A percentile compares a stretch with the other conserved stretches of the same genome.
phyloP scores from a whole-genome alignment of 2,888 invertebrate species.

The Agriotes lineatus region DNA sequence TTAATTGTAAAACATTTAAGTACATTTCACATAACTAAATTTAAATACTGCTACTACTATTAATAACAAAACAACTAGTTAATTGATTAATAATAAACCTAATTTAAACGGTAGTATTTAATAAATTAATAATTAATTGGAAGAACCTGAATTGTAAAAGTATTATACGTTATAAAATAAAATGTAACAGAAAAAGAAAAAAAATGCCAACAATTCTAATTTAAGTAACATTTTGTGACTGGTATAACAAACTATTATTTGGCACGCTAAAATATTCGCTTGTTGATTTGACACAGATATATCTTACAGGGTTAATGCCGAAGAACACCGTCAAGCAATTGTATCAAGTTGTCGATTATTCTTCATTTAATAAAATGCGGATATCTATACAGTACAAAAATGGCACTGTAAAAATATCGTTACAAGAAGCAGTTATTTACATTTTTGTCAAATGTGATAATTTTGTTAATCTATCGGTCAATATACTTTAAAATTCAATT shows the following conservation, averaged over 20 bases:
- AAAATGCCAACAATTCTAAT: background rate
- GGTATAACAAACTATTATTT: slow-evolving; percentile 35
- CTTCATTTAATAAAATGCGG: slow-evolving; percentile 22
- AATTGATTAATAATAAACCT: background rate
- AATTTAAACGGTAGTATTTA: slow-evolving; percentile 1
- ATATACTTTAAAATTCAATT: slow-evolving; percentile 32
- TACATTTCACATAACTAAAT: slow-evolving; percentile 28
- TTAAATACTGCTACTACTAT: slow-evolving; percentile 27
- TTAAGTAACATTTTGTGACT: slow-evolving; percentile 9
- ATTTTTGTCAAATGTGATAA: slow-evolving; percentile 15
- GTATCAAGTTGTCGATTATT: slow-evolving; percentile 21
- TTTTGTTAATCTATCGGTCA: slow-evolving; percentile 21
- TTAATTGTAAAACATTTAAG: slow-evolving; percentile 39
- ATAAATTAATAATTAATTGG: slow-evolving; percentile 20
- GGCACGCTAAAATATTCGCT: slow-evolving; percentile 34
- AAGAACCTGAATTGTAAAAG: slow-evolving; percentile 15
- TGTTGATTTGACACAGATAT: slow-evolving; percentile 49
- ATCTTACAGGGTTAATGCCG: slow-evolving; percentile 43
- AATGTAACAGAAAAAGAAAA: no score
- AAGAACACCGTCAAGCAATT: slow-evolving; percentile 17
- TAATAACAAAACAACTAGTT: slow-evolving; percentile 14
- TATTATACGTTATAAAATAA: background rate
- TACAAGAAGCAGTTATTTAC: slow-evolving; percentile 50
- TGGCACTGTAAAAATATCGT: slow-evolving; percentile 57
- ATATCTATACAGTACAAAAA: slow-evolving; percentile 51